Evolutionary conservation across 1,140 invertebrate genomes (phyloP).

Genomic region (Leguminivora glycinivorella): DNA sequence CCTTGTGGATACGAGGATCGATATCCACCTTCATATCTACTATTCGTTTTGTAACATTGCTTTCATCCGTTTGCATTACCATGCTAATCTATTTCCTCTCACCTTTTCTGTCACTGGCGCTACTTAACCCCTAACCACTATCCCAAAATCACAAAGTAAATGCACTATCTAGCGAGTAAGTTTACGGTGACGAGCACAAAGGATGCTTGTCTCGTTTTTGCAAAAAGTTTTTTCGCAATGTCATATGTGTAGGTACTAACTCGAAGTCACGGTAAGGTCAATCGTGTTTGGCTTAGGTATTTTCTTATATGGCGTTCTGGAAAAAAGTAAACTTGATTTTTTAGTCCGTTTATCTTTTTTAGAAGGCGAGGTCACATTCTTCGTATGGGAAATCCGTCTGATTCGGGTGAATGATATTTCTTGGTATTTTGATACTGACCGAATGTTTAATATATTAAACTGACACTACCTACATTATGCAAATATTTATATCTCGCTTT

Average conservation of each 20-base stretch:
- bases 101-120: too few relatives aligned
- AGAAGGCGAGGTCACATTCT: constrained; percentile 25
- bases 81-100: too few relatives aligned
- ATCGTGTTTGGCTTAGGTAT: constrained; percentile 23
- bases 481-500: too few relatives aligned
- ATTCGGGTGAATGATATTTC: constrained; percentile 21
- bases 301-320: constrained; percentile 27
- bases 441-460: not conserved
- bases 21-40: too few relatives aligned
- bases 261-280: constrained; percentile 25
- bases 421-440: constrained; percentile 5
- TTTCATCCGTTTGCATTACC: too few relatives aligned
- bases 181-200: constrained; percentile 16
- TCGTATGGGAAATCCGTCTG: constrained; percentile 25
- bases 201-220: constrained; percentile 24
- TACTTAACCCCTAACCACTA: too few relatives aligned
- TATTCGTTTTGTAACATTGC: too few relatives aligned
- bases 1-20: too few relatives aligned
- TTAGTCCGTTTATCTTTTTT: constrained; percentile 23
- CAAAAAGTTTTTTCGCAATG: constrained; percentile 30
- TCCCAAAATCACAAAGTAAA: too few relatives aligned
- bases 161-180: not conserved
- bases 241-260: constrained; percentile 30
- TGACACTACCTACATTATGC: too few relatives aligned
- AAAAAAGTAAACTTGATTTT: constrained; percentile 28